Evolutionary conservation across 2,113 vertebrate species (phyloP).

Genomic region (Tonatia bakeri): DNA sequence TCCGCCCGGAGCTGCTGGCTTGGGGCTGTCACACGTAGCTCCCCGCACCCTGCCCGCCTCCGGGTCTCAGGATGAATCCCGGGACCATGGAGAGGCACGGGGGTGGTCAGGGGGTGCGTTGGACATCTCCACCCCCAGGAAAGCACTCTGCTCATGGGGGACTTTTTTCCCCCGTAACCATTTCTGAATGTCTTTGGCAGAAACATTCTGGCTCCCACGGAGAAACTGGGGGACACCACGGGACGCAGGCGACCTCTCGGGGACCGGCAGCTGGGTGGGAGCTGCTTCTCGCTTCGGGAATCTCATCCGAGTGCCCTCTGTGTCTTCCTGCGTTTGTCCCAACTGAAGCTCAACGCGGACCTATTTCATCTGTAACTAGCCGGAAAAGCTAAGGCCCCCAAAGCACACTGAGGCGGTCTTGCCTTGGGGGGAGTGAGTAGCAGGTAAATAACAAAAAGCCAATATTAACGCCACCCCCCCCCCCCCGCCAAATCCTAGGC

Average conservation of each 20-base stretch:
- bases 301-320: background rate
- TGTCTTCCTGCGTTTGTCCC: no score
- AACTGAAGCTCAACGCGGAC: rapidly evolving
- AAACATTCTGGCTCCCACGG: background rate
- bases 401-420: rapidly evolving
- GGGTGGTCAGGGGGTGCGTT: rapidly evolving
- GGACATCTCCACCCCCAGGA: rapidly evolving
- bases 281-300: background rate
- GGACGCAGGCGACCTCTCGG: rapidly evolving
- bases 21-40: rapidly evolving
- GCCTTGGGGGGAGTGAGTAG: rapidly evolving
- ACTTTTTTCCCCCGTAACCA: background rate
- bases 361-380: background rate
- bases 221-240: background rate
- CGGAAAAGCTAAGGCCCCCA: background rate
- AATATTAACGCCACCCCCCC: rapidly evolving
- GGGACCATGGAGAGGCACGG: rapidly evolving
- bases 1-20: rapidly evolving
- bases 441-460: background rate
- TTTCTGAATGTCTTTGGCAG: background rate
- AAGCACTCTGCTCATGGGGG: rapidly evolving
- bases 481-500: background rate
- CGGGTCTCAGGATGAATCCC: background rate
- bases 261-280: rapidly evolving
- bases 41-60: background rate